Base-by-base conservation (phyloP, 53 echinoderm and acorn worm species). In the Arbacia lixula region DNA sequence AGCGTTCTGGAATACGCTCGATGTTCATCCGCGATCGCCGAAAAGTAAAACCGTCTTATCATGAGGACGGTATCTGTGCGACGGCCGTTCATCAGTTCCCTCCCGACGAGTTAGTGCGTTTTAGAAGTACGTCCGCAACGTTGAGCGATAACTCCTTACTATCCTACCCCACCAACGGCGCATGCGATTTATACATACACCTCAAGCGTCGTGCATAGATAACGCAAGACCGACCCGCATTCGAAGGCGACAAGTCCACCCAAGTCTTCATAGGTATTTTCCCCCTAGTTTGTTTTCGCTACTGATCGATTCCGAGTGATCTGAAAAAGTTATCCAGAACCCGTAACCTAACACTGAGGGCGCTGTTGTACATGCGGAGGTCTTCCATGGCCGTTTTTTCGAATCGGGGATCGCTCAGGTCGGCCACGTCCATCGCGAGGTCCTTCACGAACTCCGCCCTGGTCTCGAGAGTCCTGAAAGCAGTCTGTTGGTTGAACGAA, bases 351-450 rank as follows among this genome's bases (percentile, higher is more conserved):
- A 26, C 26, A 6, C 35, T 3, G 27, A 78, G 41, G 25, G 60
- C 79, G 58, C 37, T 25, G 79, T 39, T 39, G 41, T 78, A 78
- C 12, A 60, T 38, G n/a, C 30, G 58, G 40, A 39, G 26, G 29
- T 78, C 79, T 19, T 57, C 41, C 26, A 78, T 38, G 17, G 60
- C 79, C 24, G 9, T 60, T 29, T 57, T 27, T 43, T 78, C 79
- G 27, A 78, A 78, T 27, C 39, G 60, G 5, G 60, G 60, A 24
- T 26, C 38, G 37, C 38, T 60, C 16, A 78, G 5, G 41, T 78
- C 79, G 14, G 38, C 58, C 21, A 36, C 39, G n/a, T 78, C 28
- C 12, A 78, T 4, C 11, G 79, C 60, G 0, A 78, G 40, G 6
- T 60, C 60, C 16, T 60, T 26, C 0, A 78, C 28, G 60, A 78